Evolutionary conservation across 2,888 invertebrate genomes (phyloP), one percentile per base, ranked within the genome.

Genomic region (Hydrotaea diabolus): DNA sequence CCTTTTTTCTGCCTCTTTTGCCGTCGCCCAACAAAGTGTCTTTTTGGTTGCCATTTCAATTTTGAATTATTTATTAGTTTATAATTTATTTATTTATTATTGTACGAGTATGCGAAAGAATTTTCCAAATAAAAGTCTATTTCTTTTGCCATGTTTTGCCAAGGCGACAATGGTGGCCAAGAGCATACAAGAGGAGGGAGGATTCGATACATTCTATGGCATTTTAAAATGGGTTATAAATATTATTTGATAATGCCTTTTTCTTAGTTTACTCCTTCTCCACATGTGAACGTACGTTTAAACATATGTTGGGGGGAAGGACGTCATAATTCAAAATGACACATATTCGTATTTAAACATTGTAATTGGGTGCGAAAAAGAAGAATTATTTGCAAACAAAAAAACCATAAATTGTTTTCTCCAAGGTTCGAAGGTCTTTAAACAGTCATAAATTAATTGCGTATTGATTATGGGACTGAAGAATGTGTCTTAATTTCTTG

Each of bases 351-450:
- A 78, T 64, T 77, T 73, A 62, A 74, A 80, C 83, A 77, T 80
- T 75, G 66, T 80, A 80, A 84, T 80, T 80, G 80, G 64, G 80
- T 80, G 80, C 64, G 71, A 77, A 80, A 72, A 77, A 80, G 75
- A 83, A 71, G 75, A 83, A 71, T 17, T 71, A 77, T 75, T 53
- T 53, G 31, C 55, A 21, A 55, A 73, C 2, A 31, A 4, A 11
- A 74, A 39, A 80, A 77, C 80, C 46, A 74, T 75, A 80, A 77
- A 77, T 84, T 77, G 71, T 75, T 80, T 83, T 80, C 13, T 62
- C n/a, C 15, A 46, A 59, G 77, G 75, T 75, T 77, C 71, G 36
- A 59, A 83, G 77, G 71, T 75, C 62, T 71, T 80, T 72, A 39
- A 75, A 80, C 46, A 43, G 55, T 17, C 23, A 80, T 74, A 80